Evolutionary conservation across 2,113 vertebrate genomes (phyloP), one percentile per base, ranked within the genome.

Genomic region (Synchiropus splendidus): DNA sequence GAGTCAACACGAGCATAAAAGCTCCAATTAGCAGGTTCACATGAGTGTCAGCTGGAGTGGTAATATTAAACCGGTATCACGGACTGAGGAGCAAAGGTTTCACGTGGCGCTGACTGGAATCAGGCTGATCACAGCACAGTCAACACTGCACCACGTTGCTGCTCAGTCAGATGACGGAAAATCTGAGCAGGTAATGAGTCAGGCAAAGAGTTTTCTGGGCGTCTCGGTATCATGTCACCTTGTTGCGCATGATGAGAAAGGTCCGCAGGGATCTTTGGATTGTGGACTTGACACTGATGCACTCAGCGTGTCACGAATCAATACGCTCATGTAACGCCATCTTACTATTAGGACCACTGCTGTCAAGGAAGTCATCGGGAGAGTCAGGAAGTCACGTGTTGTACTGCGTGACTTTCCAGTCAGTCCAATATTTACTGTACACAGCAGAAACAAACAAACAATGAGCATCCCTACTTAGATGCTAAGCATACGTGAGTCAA

Each of bases 221-320:
- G 54, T 6, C 61, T 72, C 64, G 70, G 74, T 74, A 75, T 75
- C 67, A 72, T 51, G 64, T 80, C 70, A 75, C 36, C 34, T 48
- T 46, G 15, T 45, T 34, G 61, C 27, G 31, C 35, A 39, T 35
- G 67, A 74, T 69, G 63, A 47, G 50, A 57, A 18, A 12, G 13
- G 8, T 27, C 21, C n/a, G 18, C 6, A 8, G 12, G 27, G n/a
- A n/a, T 13, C 17, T 39, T 10, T 6, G 17, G 6, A 10, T 18
- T 5, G 9, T 31, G 12, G 18, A 27, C 10, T 41, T 41, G 4
- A 14, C 14, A 37, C 36, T 15, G 10, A 37, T 27, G 21, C 21
- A 4, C 21, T 27, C 21, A 8, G 4, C 8, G 21, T 5, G 21
- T 8, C 21, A 27, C 4, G 8, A 27, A 27, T 27, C 21, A 8